A percentile compares a stretch with the other conserved stretches of the same genome.
phyloP scores from a whole-genome alignment of 2,113 vertebrate genomes.

The Heliornis fulica region DNA sequence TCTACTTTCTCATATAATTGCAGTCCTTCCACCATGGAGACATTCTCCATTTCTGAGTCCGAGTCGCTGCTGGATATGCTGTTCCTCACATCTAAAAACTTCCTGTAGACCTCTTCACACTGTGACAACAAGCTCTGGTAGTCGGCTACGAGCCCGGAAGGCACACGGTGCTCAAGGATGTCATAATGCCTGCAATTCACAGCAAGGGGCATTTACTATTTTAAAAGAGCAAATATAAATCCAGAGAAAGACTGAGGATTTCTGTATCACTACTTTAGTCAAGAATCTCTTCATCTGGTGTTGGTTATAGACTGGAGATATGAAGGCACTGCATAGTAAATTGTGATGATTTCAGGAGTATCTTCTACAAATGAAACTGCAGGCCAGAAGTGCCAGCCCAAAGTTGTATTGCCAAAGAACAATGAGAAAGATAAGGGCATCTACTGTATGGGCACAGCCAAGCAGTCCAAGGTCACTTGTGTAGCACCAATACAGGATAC shows the following conservation, averaged over 20 bases:
- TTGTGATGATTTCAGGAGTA: background rate
- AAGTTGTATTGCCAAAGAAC: background rate
- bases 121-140: constrained; percentile 81
- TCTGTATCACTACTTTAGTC: background rate
- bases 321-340: background rate
- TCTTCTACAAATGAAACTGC: background rate
- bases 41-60: constrained; percentile 83
- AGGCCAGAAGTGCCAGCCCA: background rate
- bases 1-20: constrained; percentile 88
- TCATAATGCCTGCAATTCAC: constrained; percentile 86
- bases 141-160: constrained; percentile 85
- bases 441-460: background rate
- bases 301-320: too few relatives aligned
- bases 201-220: background rate
- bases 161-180: constrained; percentile 89
- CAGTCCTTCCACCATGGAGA: constrained; percentile 93
- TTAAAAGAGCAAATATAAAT: background rate
- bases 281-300: too few relatives aligned
- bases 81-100: constrained; percentile 84
- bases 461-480: background rate
- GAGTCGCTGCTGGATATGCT: constrained; percentile 77
- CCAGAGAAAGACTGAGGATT: background rate
- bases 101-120: constrained; percentile 81
- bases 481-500: background rate
- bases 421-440: background rate